A percentile compares a stretch with the other conserved stretches of the same genome.
Evolutionary conservation across 35 echinoderm and acorn worm genomes (phyloP).

Genomic region (Anneissia japonica): DNA sequence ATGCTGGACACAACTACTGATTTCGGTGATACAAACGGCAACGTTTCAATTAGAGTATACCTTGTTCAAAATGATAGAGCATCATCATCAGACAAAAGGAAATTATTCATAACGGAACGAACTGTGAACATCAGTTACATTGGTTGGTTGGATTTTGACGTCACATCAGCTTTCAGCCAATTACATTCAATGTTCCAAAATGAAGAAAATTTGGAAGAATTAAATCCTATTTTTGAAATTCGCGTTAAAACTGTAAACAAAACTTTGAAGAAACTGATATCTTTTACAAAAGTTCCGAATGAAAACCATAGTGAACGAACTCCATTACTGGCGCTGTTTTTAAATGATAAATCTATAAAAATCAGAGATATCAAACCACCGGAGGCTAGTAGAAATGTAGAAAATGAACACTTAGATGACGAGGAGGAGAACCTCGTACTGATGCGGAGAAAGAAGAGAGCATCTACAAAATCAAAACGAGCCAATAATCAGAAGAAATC

Average conservation of each 20-base stretch:
- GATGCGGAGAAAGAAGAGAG: conserved; percentile 8
- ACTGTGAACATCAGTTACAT: conserved; percentile 16
- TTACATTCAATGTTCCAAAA: background rate
- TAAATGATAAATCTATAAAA: conserved; percentile 41
- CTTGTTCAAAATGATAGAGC: conserved; percentile 19
- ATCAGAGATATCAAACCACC: conserved; percentile 25
- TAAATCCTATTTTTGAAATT: background rate
- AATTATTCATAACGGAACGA: conserved; percentile 21
- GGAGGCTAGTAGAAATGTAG: background rate
- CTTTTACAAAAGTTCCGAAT: conserved; percentile 49
- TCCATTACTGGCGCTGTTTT: conserved; percentile 37
- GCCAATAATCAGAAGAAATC: background rate
- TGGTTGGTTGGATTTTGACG: conserved; percentile 42
- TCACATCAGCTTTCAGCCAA: conserved; percentile 25
- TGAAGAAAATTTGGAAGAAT: background rate
- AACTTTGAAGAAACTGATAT: conserved; percentile 27
- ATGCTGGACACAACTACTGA: background rate
- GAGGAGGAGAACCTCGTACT: background rate
- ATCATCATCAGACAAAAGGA: background rate
- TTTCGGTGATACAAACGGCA: background rate
- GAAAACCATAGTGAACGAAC: conserved; percentile 15
- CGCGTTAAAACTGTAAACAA: background rate
- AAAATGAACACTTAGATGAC: conserved; percentile 16
- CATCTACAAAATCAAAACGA: background rate
- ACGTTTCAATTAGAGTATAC: conserved; percentile 20